Evolutionary conservation across 2,888 invertebrate genomes (phyloP), one percentile per base, ranked within the genome.

Genomic region (Andrena haemorrhoa): DNA sequence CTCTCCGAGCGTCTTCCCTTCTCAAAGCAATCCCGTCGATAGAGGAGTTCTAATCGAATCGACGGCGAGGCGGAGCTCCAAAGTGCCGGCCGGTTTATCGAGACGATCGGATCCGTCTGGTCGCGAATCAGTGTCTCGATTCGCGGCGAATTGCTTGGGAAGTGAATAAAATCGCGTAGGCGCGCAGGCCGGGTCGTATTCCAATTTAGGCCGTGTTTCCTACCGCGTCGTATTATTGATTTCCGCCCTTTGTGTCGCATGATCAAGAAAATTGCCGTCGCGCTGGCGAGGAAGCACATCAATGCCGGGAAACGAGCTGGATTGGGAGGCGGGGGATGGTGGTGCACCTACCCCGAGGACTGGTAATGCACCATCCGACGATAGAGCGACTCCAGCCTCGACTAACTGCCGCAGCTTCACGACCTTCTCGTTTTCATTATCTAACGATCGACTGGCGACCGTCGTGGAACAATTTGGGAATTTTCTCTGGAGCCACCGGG

Each of bases 181-280:
- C 70, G 60, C 71, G 71, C 33, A 66, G 81, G 23, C 26, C 12
- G 51, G 56, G 61, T 69, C 49, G 75, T 69, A 64, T 73, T 75
- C 72, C 84, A 75, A 79, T 83, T 83, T 75, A 65, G 74, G 23
- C 31, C 71, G 74, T 58, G 69, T 73, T 77, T 75, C 81, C 75
- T 74, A 35, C 73, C 58, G 65, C 29, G 51, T 61, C 70, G 82
- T 78, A 69, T 86, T 90, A 90, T 90, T 89, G 90, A 90, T 90
- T 90, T 89, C 88, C 81, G 78, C 63, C 83, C 77, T 84, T 86
- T 86, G 85, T 86, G 86, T 89, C 83, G 90, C 91, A 91, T 89
- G 90, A 90, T 91, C 84, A 84, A 88, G 87, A 88, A 90, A 89
- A 89, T 91, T 91, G 88, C 85, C 84, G 82, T 79, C 73, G 81